Evolutionary conservation across 2,797 vertebrate species (phyloP).

Genomic region (Coluber constrictor): DNA sequence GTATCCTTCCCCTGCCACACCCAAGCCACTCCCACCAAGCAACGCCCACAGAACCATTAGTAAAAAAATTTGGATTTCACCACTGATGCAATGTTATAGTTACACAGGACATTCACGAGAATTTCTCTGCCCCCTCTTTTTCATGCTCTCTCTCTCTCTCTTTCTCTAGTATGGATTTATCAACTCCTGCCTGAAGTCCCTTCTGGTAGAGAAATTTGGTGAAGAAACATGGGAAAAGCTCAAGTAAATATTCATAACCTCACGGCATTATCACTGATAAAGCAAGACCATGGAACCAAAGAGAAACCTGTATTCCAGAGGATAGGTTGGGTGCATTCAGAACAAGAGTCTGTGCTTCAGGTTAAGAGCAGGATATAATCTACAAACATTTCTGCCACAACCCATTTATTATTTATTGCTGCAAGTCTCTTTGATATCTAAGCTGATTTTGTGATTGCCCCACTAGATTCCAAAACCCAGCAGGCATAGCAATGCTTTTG

Average conservation of each 20-base stretch:
- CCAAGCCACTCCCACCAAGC: no score
- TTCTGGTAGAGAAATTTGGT: constrained; percentile 75
- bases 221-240: constrained; percentile 74
- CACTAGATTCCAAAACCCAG: neutral
- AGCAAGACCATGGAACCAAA: neutral
- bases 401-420: neutral
- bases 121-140: neutral
- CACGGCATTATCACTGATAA: neutral
- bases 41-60: no score
- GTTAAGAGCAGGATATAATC: neutral
- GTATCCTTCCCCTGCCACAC: no score
- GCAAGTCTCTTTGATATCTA: neutral
- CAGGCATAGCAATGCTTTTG: neutral
- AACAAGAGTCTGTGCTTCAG: neutral
- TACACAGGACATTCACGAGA: neutral
- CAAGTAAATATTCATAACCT: constrained; percentile 57
- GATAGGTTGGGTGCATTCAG: neutral
- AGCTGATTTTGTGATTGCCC: no score
- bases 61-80: no score
- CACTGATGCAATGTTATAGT: neutral
- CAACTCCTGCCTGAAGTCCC: constrained; percentile 80
- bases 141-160: constrained; percentile 30
- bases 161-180: constrained; percentile 78
- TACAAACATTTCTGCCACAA: neutral
- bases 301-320: neutral